Conservation (phyloP, 2,113 vertebrate genomes). For the Syngnathus floridae region DNA sequence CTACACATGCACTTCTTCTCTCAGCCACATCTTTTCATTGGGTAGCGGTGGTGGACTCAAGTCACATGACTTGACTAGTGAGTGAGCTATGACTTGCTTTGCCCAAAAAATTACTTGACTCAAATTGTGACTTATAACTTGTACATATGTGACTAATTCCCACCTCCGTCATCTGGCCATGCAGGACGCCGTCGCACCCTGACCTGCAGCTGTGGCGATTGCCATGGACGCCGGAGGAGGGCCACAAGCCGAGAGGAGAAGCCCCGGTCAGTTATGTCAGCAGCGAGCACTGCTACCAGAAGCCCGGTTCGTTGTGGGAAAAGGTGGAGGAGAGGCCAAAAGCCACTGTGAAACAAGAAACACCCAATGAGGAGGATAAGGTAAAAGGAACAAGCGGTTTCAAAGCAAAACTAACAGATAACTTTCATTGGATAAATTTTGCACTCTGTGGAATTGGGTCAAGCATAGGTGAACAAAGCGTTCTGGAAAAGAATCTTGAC, state of each 20-base stretch:
- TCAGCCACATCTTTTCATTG: too few relatives aligned
- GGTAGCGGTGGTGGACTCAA: too few relatives aligned
- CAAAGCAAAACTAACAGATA: not conserved
- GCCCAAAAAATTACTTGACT: too few relatives aligned
- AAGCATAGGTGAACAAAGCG: not conserved
- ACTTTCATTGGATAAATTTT: too few relatives aligned
- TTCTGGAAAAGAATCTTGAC: not conserved
- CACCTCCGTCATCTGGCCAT: not conserved
- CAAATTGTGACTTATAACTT: not conserved
- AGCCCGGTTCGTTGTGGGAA: slow-evolving; percentile 81
- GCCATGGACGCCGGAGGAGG: slow-evolving; percentile 83
- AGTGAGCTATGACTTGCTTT: not conserved
- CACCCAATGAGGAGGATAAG: slow-evolving; percentile 15
- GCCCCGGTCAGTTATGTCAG: slow-evolving; percentile 82
- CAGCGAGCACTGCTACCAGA: slow-evolving; percentile 98
- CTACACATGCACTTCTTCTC: not conserved
- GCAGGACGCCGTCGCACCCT: slow-evolving; percentile 83
- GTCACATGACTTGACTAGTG: too few relatives aligned
- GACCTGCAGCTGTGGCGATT: slow-evolving; percentile 91
- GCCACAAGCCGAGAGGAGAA: slow-evolving; percentile 18
- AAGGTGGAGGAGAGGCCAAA: not conserved
- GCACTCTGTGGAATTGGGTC: not conserved
- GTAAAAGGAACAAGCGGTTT: slow-evolving; percentile 11
- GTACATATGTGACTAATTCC: not conserved
- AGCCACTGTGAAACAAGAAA: not conserved